These are phyloP conservation scores for Molossus molossus DNA, from an alignment of 2,797 vertebrate species.

Conservation along the genomic window DNA sequence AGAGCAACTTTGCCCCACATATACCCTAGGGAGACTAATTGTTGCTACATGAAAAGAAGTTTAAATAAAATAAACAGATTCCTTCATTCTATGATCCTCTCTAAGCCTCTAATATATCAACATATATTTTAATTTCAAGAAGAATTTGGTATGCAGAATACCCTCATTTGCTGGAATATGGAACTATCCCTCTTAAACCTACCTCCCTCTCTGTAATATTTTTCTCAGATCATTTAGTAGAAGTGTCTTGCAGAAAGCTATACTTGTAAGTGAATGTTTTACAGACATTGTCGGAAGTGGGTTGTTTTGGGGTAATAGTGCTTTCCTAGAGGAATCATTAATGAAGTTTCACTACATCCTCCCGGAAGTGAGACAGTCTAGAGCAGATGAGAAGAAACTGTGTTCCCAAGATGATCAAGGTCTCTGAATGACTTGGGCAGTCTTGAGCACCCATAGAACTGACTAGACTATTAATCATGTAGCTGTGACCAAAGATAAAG, in stretches of 20 bases:
- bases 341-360: neutral
- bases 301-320: neutral
- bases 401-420: neutral
- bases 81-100: neutral
- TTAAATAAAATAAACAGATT: neutral
- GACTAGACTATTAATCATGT: neutral
- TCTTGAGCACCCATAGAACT: neutral
- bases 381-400: neutral
- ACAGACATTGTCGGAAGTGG: neutral
- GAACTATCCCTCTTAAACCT: neutral
- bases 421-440: neutral
- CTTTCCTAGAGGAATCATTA: neutral
- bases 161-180: neutral
- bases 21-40: neutral
- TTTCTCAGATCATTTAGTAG: neutral
- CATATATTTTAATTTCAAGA: constrained; percentile 7
- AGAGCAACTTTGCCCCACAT: neutral
- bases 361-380: neutral
- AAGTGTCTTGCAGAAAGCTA: neutral
- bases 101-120: neutral
- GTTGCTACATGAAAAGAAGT: neutral
- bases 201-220: neutral
- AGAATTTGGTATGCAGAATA: neutral
- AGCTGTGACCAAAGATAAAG: neutral
- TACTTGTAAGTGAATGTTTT: neutral